Conservation (phyloP, 2,113 vertebrate species). For the Istiophorus platypterus region DNA sequence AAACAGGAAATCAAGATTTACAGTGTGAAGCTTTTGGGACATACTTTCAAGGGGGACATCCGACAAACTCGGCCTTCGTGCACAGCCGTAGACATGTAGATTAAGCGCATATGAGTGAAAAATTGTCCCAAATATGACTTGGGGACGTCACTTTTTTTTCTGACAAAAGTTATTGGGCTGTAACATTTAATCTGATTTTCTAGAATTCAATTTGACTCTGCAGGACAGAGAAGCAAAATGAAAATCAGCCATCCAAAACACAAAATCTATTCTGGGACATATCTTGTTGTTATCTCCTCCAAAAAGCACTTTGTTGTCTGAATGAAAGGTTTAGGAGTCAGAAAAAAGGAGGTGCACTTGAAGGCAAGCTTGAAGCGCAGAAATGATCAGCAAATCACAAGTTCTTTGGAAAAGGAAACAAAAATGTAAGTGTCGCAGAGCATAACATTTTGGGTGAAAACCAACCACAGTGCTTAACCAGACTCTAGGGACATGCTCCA, state of each 20-base stretch:
- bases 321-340: background rate
- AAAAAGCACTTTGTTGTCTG: background rate
- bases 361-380: conserved; percentile 34
- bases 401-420: conserved; percentile 17
- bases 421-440: background rate
- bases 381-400: conserved; percentile 57
- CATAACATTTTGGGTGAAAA: background rate
- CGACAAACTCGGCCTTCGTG: background rate
- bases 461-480: no score
- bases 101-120: background rate
- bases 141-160: no score
- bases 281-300: background rate
- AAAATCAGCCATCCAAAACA: no score
- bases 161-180: no score
- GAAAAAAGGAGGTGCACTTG: conserved; percentile 7
- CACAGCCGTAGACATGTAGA: background rate
- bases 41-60: background rate
- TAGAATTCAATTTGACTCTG: no score
- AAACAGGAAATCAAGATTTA: conserved; percentile 6
- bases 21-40: background rate
- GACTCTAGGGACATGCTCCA: no score
- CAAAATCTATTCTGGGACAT: no score
- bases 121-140: background rate
- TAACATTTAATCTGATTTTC: no score
- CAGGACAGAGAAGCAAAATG: no score